A percentile compares a stretch with the other conserved stretches of the same genome.
Conservation (phyloP, 2,888 invertebrate genomes). For the Drosophila sordidula region DNA sequence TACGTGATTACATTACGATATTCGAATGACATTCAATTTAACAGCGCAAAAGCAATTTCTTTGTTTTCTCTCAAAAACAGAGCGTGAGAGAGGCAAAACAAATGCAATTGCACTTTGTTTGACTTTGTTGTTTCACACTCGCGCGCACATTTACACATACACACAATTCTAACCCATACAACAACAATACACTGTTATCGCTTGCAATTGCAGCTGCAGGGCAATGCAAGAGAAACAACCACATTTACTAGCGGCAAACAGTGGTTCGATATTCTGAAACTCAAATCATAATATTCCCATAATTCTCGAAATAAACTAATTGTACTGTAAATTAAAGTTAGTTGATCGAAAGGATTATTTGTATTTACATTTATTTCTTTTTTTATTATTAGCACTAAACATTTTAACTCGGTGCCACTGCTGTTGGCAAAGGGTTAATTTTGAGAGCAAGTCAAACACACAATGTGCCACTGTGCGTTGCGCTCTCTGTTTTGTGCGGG, state of each 20-base stretch:
- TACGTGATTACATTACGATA: slow-evolving; percentile 42
- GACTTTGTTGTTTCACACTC: slow-evolving; percentile 48
- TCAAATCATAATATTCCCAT: background rate
- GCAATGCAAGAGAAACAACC: slow-evolving; percentile 34
- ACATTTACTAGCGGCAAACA: slow-evolving; percentile 23
- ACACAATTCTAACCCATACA: slow-evolving; percentile 19
- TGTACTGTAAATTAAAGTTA: no score
- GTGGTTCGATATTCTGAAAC: slow-evolving; percentile 16
- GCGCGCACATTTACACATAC: slow-evolving; percentile 12
- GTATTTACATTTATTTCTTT: no score
- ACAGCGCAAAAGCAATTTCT: slow-evolving; percentile 43
- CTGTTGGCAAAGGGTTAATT: background rate
- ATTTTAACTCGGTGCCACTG: no score
- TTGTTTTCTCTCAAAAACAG: slow-evolving; percentile 26
- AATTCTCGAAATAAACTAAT: no score
- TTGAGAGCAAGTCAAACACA: background rate
- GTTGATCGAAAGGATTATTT: no score
- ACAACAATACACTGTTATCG: slow-evolving; percentile 45
- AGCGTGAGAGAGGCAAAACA: slow-evolving; percentile 39
- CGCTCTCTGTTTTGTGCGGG: slow-evolving; percentile 49
- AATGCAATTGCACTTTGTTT: slow-evolving; percentile 55
- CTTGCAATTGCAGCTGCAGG: slow-evolving; percentile 54
- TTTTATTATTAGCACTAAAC: no score
- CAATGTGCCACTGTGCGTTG: slow-evolving; percentile 36
- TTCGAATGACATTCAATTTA: slow-evolving; percentile 19